phyloP scores from a whole-genome alignment of 1,140 invertebrate species.

The Drosophila subobscura region DNA sequence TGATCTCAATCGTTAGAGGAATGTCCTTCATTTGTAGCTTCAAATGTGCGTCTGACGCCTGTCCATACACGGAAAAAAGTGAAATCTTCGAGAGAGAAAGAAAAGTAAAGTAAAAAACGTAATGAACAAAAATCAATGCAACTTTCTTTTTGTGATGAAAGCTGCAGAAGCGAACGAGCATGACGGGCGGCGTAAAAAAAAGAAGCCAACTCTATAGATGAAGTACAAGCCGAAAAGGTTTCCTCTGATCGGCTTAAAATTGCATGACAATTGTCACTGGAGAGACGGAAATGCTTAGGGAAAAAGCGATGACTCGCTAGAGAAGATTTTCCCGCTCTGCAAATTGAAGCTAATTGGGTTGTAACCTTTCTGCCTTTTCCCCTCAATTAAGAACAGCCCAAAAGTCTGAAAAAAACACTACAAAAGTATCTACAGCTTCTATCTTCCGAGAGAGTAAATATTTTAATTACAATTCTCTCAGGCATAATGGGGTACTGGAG shows the following conservation, averaged over 20 bases:
- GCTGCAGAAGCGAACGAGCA: conserved; percentile 26
- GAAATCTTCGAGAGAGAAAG: conserved; percentile 21
- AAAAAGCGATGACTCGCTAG: conserved; percentile 21
- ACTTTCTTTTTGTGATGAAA: conserved; percentile 55
- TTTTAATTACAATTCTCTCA: conserved; percentile 21
- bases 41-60: too few species aligned
- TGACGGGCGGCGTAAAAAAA: conserved; percentile 25
- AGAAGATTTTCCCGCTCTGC: conserved; percentile 4
- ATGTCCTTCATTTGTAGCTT: too few species aligned
- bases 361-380: conserved; percentile 48
- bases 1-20: too few species aligned
- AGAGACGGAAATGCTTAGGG: conserved; percentile 29
- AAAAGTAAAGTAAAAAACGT: conserved; percentile 36
- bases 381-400: conserved; percentile 56
- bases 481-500: conserved; percentile 25
- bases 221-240: conserved; percentile 22
- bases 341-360: conserved; percentile 80
- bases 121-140: conserved; percentile 51
- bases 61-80: conserved; percentile 12
- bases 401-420: conserved; percentile 14
- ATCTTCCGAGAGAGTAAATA: conserved; percentile 23
- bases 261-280: conserved; percentile 26
- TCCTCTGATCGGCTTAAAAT: conserved; percentile 28
- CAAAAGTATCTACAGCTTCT: conserved; percentile 16
- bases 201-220: not conserved